Evolutionary conservation across 1,140 invertebrate genomes (phyloP).

Genomic region (Drosophila dunni): DNA sequence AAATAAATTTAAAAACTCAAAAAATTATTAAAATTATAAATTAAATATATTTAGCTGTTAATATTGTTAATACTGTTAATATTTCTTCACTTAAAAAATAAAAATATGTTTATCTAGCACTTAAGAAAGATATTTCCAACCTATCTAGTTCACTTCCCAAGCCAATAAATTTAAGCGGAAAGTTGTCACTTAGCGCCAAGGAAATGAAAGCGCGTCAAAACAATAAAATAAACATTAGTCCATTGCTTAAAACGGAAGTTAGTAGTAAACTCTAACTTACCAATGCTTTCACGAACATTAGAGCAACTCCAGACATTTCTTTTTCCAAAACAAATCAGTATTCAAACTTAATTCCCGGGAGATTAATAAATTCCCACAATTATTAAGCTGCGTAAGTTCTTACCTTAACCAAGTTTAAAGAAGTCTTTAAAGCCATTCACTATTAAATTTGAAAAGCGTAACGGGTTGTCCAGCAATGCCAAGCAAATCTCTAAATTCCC

Average conservation of each 20-base stretch:
- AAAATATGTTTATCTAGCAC: too few species aligned
- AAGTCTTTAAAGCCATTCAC: constrained; percentile 34
- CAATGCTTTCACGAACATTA: neutral
- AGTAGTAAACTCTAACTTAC: neutral
- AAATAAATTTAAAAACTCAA: too few species aligned
- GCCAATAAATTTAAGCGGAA: neutral
- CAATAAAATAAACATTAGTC: neutral
- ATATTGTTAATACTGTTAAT: too few species aligned
- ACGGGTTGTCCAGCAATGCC: constrained; percentile 26
- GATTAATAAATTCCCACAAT: constrained; percentile 19
- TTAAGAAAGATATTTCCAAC: neutral
- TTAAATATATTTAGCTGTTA: too few species aligned
- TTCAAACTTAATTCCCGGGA: neutral
- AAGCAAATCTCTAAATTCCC: constrained; percentile 7
- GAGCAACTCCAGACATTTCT: constrained; percentile 15
- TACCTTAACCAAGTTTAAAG: neutral
- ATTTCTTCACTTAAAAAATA: too few species aligned
- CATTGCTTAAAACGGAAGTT: constrained; percentile 6
- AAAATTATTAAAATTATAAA: too few species aligned
- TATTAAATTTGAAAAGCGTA: constrained; percentile 52
- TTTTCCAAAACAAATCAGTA: neutral
- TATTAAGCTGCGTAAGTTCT: constrained; percentile 9
- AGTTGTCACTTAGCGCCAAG: neutral
- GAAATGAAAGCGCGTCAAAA: constrained; percentile 6
- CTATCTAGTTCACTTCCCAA: neutral